Percentiles rank a stretch among this genome's conserved stretches.
Conservation (phyloP, 2,888 invertebrate genomes). For the Drosophila prostipennis region DNA sequence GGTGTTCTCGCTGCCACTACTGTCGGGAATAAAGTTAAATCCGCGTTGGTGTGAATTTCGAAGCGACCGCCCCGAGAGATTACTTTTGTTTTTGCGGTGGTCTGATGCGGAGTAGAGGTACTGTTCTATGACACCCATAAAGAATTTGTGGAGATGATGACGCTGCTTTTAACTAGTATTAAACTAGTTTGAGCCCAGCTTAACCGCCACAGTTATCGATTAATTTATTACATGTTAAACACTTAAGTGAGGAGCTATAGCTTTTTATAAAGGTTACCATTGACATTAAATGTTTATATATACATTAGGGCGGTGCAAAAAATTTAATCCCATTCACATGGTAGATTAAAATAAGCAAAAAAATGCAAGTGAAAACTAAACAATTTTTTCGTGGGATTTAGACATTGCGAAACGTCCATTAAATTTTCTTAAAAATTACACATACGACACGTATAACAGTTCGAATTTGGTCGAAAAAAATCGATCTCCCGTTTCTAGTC, state of each 20-base stretch:
- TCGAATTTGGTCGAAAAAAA: no score
- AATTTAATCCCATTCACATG: no score
- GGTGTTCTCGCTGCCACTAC: constrained; percentile 25
- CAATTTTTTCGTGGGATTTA: no score
- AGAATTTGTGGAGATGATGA: constrained; percentile 42
- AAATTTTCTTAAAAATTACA: no score
- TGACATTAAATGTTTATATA: not conserved
- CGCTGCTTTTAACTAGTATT: constrained; percentile 60
- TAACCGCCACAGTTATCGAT: constrained; percentile 39
- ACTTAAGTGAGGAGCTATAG: constrained; percentile 1
- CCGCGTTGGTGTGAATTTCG: constrained; percentile 23
- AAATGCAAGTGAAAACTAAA: no score
- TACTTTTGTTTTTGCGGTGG: constrained; percentile 1
- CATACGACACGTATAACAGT: no score
- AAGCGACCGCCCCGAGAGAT: constrained; percentile 16
- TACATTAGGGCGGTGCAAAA: no score
- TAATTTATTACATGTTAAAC: constrained; percentile 19
- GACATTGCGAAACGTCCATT: no score
- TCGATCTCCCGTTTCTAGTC: no score
- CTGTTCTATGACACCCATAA: constrained; percentile 23
- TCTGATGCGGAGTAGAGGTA: constrained; percentile 1
- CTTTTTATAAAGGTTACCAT: not conserved
- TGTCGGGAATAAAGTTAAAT: constrained; percentile 13
- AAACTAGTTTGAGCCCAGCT: constrained; percentile 59
- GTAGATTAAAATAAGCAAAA: no score